Conservation (phyloP, 2,113 vertebrate genomes). For the Marmota flaviventris region DNA sequence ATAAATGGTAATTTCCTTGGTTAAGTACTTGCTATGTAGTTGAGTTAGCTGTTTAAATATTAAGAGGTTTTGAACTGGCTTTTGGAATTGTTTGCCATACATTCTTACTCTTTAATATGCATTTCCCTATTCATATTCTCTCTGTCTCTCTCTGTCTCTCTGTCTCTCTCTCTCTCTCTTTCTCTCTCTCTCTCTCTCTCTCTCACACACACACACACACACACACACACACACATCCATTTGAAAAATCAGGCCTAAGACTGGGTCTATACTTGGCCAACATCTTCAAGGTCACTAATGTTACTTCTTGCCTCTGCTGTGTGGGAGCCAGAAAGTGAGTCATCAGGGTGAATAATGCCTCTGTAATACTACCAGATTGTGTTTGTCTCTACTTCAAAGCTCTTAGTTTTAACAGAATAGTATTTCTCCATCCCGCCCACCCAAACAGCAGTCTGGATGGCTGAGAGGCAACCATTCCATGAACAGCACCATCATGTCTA, state of each 20-base stretch:
- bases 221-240: background rate
- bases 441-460: slow-evolving; percentile 76
- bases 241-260: slow-evolving; percentile 58
- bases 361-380: slow-evolving; percentile 83
- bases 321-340: slow-evolving; percentile 79
- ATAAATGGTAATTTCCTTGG: slow-evolving; percentile 35
- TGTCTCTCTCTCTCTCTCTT: too few relatives aligned
- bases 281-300: slow-evolving; percentile 80
- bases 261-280: slow-evolving; percentile 66
- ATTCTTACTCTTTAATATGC: background rate
- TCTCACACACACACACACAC: background rate
- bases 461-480: slow-evolving; percentile 57
- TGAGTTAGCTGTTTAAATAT: slow-evolving; percentile 60
- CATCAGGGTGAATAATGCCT: slow-evolving; percentile 82
- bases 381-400: slow-evolving; percentile 83
- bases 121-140: background rate
- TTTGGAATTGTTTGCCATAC: slow-evolving; percentile 30
- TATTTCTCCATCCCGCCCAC: slow-evolving; percentile 81
- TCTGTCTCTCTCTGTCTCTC: too few relatives aligned
- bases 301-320: slow-evolving; percentile 76
- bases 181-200: too few relatives aligned
- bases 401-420: slow-evolving; percentile 78
- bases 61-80: slow-evolving; percentile 11
- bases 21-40: slow-evolving; percentile 57
- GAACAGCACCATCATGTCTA: slow-evolving; percentile 42